These are phyloP conservation scores for Heliconius himera DNA, from an alignment of 1,140 invertebrate genomes.

Conservation along the genomic window DNA sequence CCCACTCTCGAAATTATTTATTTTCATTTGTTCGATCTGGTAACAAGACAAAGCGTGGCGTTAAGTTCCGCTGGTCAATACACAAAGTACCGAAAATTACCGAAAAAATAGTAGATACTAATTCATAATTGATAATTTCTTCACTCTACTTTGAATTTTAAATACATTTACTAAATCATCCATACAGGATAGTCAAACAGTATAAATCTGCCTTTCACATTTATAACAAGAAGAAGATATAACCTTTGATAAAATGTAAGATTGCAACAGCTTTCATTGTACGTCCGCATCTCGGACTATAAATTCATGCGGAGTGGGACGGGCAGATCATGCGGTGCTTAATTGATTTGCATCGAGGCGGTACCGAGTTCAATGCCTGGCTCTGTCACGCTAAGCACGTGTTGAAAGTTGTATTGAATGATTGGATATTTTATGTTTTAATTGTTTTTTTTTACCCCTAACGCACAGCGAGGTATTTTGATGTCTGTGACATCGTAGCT, in stretches of 20 bases:
- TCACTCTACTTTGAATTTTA: no score
- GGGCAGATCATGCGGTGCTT: slow-evolving; percentile 59
- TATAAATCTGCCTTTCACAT: slow-evolving; percentile 12
- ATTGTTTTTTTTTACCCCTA: not conserved
- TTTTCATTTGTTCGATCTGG: no score
- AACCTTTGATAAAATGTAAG: slow-evolving; percentile 14
- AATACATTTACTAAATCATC: not conserved
- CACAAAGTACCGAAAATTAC: no score
- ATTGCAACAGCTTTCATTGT: slow-evolving; percentile 31
- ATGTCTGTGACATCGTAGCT: no score
- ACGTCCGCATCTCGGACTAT: slow-evolving; percentile 39
- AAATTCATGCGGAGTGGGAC: slow-evolving; percentile 50
- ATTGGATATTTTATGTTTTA: not conserved
- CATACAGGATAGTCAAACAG: not conserved
- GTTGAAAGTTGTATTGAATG: not conserved
- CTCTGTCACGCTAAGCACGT: slow-evolving; percentile 15
- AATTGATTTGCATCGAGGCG: slow-evolving; percentile 64
- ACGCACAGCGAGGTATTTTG: not conserved
- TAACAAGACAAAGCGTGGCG: no score
- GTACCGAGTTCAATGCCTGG: slow-evolving; percentile 49
- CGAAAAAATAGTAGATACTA: no score
- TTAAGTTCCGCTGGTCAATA: no score
- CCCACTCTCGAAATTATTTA: no score
- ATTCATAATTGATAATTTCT: no score
- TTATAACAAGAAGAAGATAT: slow-evolving; percentile 8